Evolutionary conservation across 2,113 vertebrate genomes (phyloP).

Genomic region (Pseudonaja textilis): DNA sequence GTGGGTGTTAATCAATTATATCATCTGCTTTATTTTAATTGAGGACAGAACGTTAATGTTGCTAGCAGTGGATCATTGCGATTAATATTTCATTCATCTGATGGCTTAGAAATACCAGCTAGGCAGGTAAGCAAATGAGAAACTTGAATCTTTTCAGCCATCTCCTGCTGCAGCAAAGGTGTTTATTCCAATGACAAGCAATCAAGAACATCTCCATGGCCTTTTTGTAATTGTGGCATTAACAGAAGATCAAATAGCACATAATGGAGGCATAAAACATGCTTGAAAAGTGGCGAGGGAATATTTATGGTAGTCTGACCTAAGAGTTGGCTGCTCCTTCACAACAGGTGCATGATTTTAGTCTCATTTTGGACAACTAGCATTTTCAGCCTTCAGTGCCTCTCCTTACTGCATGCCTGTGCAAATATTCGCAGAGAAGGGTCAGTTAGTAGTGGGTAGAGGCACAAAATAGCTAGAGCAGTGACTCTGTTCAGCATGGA

Average conservation of each 20-base stretch:
- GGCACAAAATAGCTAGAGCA: neutral
- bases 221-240: slow-evolving; percentile 68
- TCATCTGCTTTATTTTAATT: neutral
- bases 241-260: slow-evolving; percentile 64
- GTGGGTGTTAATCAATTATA: neutral
- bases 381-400: neutral
- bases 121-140: neutral
- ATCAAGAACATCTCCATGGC: slow-evolving; percentile 24
- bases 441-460: neutral
- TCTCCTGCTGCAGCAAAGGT: slow-evolving; percentile 37
- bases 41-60: neutral
- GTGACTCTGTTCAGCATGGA: neutral
- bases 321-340: slow-evolving; percentile 57
- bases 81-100: neutral
- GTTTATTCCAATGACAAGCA: slow-evolving; percentile 67
- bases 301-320: slow-evolving; percentile 62
- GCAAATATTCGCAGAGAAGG: neutral
- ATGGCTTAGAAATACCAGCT: neutral
- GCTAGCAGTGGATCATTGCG: neutral
- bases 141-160: neutral
- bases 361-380: neutral
- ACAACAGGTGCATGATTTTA: slow-evolving; percentile 55
- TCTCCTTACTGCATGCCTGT: neutral
- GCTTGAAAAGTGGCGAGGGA: slow-evolving; percentile 54
- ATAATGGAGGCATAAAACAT: slow-evolving; percentile 58